These are phyloP conservation scores for human (Homo sapiens) DNA, from an alignment of 2,113 vertebrate genomes.

Conservation along the genomic window DNA sequence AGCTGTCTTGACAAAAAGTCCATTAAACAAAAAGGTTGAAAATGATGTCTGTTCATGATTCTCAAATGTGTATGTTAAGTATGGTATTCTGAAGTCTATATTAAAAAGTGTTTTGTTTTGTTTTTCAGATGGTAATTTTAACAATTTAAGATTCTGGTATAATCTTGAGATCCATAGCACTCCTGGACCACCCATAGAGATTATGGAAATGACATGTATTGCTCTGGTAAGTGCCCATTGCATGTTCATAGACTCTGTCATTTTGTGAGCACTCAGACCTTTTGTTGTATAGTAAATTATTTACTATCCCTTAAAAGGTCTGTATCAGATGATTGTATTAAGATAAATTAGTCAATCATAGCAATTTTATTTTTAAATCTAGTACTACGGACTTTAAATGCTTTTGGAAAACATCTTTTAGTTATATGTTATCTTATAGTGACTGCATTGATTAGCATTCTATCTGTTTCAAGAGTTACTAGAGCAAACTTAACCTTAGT, in stretches of 20 bases:
- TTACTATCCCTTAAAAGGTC: neutral
- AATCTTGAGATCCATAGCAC: constrained; percentile 46
- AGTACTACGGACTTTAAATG: neutral
- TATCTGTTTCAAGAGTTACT: neutral
- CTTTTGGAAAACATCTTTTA: neutral
- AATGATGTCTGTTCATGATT: neutral
- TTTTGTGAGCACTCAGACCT: constrained; percentile 21
- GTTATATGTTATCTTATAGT: neutral
- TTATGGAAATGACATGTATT: neutral
- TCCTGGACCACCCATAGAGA: neutral
- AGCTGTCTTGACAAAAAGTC: neutral
- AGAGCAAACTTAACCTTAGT: neutral
- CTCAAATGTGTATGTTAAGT: neutral
- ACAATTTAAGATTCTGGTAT: constrained; percentile 57
- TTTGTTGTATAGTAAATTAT: neutral
- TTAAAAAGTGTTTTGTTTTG: neutral
- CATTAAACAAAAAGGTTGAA: neutral
- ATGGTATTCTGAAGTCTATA: neutral
- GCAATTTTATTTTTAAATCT: constrained; percentile 31
- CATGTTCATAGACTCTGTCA: neutral
- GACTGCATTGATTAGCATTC: neutral
- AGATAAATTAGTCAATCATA: constrained; percentile 26
- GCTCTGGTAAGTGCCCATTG: constrained; percentile 61
- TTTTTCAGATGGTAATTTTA: neutral
- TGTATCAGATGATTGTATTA: neutral